These are phyloP conservation scores for Molorchus minor DNA, from an alignment of 2,888 invertebrate species.

Conservation along the genomic window DNA sequence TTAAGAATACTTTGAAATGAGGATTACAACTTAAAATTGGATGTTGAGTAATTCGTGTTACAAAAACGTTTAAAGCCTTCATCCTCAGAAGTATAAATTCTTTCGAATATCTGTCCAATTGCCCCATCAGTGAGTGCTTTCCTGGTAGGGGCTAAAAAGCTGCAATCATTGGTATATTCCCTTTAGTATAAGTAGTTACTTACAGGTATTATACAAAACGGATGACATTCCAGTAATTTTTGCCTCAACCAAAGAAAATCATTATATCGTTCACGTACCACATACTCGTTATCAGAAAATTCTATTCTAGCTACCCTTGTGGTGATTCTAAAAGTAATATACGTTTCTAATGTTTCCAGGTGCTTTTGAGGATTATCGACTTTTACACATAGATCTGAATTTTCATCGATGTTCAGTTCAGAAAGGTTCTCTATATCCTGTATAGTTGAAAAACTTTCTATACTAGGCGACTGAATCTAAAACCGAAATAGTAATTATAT, in stretches of 20 bases:
- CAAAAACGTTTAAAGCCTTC: constrained; percentile 72
- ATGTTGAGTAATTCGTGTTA: constrained; percentile 73
- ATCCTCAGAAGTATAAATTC: constrained; percentile 75
- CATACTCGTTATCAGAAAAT: constrained; percentile 70
- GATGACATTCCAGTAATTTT: constrained; percentile 71
- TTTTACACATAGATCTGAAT: constrained; percentile 70
- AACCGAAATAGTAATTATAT: constrained; percentile 27
- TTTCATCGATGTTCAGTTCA: constrained; percentile 66
- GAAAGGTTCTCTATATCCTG: constrained; percentile 67
- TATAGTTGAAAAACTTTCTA: constrained; percentile 70
- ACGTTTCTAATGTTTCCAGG: constrained; percentile 75
- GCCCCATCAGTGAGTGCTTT: constrained; percentile 73
- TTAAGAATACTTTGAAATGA: constrained; percentile 72
- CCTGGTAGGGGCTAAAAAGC: constrained; percentile 72
- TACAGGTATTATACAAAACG: constrained; percentile 75
- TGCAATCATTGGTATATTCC: not conserved
- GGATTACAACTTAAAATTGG: constrained; percentile 75
- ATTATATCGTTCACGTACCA: constrained; percentile 75
- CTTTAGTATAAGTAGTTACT: constrained; percentile 49
- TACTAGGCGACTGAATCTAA: constrained; percentile 68
- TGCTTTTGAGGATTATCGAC: constrained; percentile 80
- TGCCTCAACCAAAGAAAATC: constrained; percentile 77
- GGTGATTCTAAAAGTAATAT: constrained; percentile 74
- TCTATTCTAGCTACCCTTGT: constrained; percentile 74
- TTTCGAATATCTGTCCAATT: constrained; percentile 75